Evolutionary conservation across 1,140 invertebrate species (phyloP).

Genomic region (Amyelois transitella): DNA sequence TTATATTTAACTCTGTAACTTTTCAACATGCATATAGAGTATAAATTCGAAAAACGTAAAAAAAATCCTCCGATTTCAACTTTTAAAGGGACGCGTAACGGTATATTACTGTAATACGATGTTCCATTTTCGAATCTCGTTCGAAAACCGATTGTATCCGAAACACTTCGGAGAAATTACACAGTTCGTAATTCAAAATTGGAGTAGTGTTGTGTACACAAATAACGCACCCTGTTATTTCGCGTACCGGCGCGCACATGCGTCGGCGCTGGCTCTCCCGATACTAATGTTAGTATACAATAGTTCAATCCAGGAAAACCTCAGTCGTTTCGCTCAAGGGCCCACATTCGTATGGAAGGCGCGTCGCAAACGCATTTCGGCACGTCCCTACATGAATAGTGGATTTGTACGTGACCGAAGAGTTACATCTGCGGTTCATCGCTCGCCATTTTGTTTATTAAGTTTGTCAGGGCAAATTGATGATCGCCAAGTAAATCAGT

Average conservation of each 20-base stretch:
- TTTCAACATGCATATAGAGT: conserved; percentile 12
- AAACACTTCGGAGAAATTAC: not conserved
- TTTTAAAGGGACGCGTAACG: conserved; percentile 46
- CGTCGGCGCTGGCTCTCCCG: conserved; percentile 32
- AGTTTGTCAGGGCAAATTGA: not conserved
- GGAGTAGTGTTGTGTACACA: conserved; percentile 9
- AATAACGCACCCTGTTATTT: conserved; percentile 9
- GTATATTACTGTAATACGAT: conserved; percentile 43
- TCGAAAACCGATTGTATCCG: not conserved
- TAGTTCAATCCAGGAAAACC: conserved; percentile 36
- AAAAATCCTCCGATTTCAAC: conserved; percentile 27
- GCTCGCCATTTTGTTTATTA: not conserved
- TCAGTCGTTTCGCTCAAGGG: conserved; percentile 24
- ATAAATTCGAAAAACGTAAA: conserved; percentile 12
- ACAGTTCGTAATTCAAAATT: conserved; percentile 16
- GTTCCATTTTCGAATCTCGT: conserved; percentile 36
- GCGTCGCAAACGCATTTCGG: conserved; percentile 10
- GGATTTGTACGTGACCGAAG: conserved; percentile 4
- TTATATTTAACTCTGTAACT: conserved; percentile 4
- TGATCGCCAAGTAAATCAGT: too few species aligned
- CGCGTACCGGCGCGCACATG: conserved; percentile 23
- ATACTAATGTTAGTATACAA: conserved; percentile 36
- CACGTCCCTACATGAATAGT: conserved; percentile 6
- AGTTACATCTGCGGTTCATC: not conserved
- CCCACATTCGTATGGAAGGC: conserved; percentile 33